Evolutionary conservation across 2,888 invertebrate genomes (phyloP).

Genomic region (Harmothoe impar): DNA sequence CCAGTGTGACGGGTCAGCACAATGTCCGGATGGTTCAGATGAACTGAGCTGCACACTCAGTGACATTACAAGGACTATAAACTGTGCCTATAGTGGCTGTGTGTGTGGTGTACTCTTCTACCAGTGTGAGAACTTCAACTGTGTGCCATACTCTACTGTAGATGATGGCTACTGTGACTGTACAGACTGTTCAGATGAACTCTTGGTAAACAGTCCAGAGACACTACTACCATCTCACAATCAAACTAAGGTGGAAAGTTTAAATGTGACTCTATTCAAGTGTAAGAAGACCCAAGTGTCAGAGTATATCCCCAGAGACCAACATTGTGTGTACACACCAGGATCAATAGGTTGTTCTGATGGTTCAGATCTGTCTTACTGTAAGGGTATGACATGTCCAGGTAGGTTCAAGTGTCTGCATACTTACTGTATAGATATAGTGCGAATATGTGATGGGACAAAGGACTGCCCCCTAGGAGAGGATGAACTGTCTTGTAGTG

Average conservation of each 20-base stretch:
- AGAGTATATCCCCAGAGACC: too few relatives aligned
- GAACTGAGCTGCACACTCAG: background rate
- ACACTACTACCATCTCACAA: background rate
- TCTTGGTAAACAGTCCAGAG: background rate
- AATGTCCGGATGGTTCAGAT: background rate
- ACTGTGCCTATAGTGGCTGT: background rate
- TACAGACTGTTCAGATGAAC: background rate
- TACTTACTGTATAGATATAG: too few relatives aligned
- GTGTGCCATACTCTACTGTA: background rate
- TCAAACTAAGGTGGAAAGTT: background rate
- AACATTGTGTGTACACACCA: background rate
- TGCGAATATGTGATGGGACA: background rate
- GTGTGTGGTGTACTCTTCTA: too few relatives aligned
- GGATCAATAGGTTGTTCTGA: background rate
- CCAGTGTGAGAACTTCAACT: background rate
- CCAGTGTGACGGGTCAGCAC: background rate
- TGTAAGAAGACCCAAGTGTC: background rate
- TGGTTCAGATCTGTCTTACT: background rate
- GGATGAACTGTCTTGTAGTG: background rate
- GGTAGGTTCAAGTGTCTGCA: background rate
- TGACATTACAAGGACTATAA: background rate
- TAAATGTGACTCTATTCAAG: background rate
- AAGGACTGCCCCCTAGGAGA: background rate
- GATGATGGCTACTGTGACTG: slow-evolving; percentile 1
- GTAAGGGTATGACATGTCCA: background rate